These are phyloP conservation scores for Tupaia tana DNA, from an alignment of 2,113 vertebrate species.

Conservation along the genomic window DNA sequence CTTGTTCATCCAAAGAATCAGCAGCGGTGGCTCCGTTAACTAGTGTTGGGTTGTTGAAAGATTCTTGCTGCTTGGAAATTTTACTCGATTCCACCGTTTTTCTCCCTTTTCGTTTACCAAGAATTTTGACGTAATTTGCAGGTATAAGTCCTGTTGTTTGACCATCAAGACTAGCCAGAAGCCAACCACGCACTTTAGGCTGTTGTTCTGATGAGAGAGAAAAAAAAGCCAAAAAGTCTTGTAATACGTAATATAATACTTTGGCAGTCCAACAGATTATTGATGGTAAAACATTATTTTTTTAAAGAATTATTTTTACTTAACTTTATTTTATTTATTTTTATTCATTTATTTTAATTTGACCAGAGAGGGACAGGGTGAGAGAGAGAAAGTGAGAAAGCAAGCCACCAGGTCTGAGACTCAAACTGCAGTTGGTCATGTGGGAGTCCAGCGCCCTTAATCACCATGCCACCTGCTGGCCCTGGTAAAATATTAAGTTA, in stretches of 20 bases:
- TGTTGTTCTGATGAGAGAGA: constrained; percentile 91
- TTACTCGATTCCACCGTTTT: constrained; percentile 88
- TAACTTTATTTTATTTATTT: no score
- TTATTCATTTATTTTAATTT: no score
- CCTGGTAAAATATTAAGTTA: not conserved
- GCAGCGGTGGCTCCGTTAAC: constrained; percentile 75
- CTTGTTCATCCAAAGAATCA: constrained; percentile 84
- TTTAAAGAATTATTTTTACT: no score
- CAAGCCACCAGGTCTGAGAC: no score
- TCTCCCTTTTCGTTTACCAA: constrained; percentile 95
- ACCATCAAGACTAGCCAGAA: constrained; percentile 94
- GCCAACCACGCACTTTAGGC: constrained; percentile 96
- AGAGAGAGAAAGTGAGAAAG: no score
- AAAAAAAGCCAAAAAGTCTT: constrained; percentile 64
- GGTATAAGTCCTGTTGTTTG: constrained; percentile 95
- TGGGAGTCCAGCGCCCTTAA: no score
- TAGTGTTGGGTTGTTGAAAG: constrained; percentile 72
- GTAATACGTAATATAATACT: constrained; percentile 29
- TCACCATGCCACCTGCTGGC: no score
- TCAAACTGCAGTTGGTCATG: no score
- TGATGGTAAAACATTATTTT: constrained; percentile 1
- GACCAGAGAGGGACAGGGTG: no score
- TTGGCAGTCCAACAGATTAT: not conserved
- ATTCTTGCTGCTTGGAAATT: constrained; percentile 83
- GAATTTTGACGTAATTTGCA: constrained; percentile 96